Base-by-base conservation (phyloP, 2,888 invertebrate species). In the Merodon equestris region DNA sequence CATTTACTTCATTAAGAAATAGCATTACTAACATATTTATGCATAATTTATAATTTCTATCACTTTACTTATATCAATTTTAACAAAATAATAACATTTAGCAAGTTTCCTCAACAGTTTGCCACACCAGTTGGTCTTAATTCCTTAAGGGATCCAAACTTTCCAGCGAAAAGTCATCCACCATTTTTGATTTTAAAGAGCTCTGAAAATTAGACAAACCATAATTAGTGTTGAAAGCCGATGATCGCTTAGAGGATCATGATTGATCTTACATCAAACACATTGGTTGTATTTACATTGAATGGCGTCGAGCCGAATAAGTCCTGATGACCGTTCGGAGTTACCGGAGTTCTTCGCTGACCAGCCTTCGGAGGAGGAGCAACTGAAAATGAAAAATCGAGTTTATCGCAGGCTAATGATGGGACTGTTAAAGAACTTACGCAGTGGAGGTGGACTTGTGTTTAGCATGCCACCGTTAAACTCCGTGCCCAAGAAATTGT, bases 61-160 rank as follows among this genome's bases (percentile, higher is more conserved):
- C 79, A 79, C 79, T 79, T 79, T 79, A 79, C 79, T 79, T 79
- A 77, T 68, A 79, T 79, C 79, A 79, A 79, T 79, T 79, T 74
- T 58, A 79, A 79, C 74, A 79, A 74, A 74, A 79, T 70, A 74
- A 79, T 79, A 74, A 74, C 79, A 79, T 74, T 79, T 79, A 79
- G 79, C 74, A 68, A 60, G 68, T 73, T 58, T 68, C 57, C 36
- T 64, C 57, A 64, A 56, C 47, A 40, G 12, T 40, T 45, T 45
- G n/a, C 14, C 14, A 1, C 7, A 9, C 15, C 14, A 15, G 45
- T 38, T 18, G 38, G 40, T 1, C 9, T 85, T 84, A 89, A 87
- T 96, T 96, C 89, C 94, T 93, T 85, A 97, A 90, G 75, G 97
- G 97, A 91, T 97, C 97, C 88, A 97, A 92, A 89, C 96, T 96